phyloP scores from a whole-genome alignment of 2,797 vertebrate genomes.

The Chaetodon trifasciatus region DNA sequence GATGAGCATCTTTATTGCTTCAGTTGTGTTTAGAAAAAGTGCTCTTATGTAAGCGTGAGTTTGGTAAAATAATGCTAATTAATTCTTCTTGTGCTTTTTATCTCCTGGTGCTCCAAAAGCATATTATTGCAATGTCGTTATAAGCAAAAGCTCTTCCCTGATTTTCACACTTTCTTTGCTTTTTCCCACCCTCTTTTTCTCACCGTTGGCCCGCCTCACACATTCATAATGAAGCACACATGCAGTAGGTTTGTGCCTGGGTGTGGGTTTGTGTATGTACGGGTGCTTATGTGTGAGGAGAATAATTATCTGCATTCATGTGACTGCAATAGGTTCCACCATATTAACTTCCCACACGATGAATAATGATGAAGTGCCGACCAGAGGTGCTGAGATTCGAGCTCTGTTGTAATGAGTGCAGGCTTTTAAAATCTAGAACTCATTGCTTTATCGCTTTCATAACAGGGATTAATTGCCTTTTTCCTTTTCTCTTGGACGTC shows the following conservation, averaged over 20 bases:
- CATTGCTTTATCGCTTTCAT: neutral
- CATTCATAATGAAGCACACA: slow-evolving; percentile 23
- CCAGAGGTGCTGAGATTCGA: slow-evolving; percentile 18
- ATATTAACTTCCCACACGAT: slow-evolving; percentile 46
- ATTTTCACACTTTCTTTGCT: slow-evolving; percentile 18
- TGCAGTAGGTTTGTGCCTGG: neutral
- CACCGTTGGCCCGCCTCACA: slow-evolving; percentile 14
- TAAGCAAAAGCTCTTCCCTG: neutral
- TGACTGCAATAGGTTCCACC: slow-evolving; percentile 46
- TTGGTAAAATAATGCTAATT: neutral
- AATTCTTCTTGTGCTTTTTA: neutral
- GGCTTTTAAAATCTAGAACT: neutral
- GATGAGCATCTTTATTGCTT: slow-evolving; percentile 9
- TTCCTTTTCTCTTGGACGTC: neutral
- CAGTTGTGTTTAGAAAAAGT: neutral
- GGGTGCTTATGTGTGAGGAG: slow-evolving; percentile 23
- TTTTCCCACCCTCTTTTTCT: slow-evolving; percentile 14
- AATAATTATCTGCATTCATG: slow-evolving; percentile 50
- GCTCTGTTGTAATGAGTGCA: slow-evolving; percentile 1
- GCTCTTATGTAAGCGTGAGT: neutral
- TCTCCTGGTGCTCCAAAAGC: neutral
- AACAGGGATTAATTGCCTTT: neutral
- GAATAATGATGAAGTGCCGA: slow-evolving; percentile 40
- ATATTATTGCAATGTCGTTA: neutral
- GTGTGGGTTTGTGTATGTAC: slow-evolving; percentile 1